Evolutionary conservation across 2,113 vertebrate genomes (phyloP).

Genomic region (Piprites chloris): DNA sequence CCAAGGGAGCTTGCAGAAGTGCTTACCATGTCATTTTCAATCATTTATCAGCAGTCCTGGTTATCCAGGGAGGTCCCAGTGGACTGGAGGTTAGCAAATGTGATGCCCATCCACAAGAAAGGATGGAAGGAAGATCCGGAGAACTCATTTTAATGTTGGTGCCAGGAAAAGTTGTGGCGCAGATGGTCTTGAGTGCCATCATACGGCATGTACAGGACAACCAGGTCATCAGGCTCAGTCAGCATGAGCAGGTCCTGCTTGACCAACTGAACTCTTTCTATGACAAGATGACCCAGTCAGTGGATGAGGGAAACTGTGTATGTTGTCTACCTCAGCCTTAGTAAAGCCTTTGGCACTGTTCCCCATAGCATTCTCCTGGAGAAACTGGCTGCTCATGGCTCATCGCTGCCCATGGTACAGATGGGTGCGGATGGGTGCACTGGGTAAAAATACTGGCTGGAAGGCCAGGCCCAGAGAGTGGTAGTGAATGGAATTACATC

Average conservation of each 20-base stretch:
- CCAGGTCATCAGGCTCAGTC: not conserved
- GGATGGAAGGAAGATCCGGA: not conserved
- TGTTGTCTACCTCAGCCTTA: not conserved
- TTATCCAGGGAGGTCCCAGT: not conserved
- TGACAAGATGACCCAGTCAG: not conserved
- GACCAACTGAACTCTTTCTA: not conserved
- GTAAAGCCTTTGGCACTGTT: not conserved
- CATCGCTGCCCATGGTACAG: too few species aligned
- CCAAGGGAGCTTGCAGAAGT: not conserved
- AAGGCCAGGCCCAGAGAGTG: fast-evolving
- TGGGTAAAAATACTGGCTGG: not conserved
- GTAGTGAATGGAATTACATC: not conserved
- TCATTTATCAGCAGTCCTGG: not conserved
- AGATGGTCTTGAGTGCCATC: not conserved
- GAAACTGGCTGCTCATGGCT: not conserved
- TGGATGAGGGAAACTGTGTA: not conserved
- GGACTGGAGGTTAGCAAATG: not conserved
- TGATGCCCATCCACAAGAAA: not conserved
- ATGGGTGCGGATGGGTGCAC: too few species aligned
- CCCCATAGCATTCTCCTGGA: not conserved
- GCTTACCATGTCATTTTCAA: not conserved
- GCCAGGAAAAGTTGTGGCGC: too few species aligned
- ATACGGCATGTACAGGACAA: not conserved
- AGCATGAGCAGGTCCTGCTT: not conserved
- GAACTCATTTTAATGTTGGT: not conserved